These are phyloP conservation scores for Hippocampus barbouri DNA, from an alignment of 2,113 vertebrate genomes.

Conservation along the genomic window DNA sequence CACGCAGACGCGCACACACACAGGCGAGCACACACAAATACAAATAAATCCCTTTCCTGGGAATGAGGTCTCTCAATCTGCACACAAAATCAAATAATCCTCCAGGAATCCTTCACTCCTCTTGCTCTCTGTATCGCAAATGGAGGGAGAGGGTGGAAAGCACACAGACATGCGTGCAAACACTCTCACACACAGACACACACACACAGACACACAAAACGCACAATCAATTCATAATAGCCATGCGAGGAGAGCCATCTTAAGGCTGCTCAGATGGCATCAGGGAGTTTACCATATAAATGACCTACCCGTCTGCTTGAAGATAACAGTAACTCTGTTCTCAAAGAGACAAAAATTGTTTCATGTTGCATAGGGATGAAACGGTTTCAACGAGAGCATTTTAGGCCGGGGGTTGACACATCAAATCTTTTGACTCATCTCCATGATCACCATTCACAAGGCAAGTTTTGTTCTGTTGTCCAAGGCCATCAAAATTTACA, in stretches of 20 bases:
- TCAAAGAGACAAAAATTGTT: constrained; percentile 46
- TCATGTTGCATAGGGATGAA: constrained; percentile 23
- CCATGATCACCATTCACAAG: background rate
- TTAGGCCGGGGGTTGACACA: background rate
- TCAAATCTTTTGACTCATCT: background rate
- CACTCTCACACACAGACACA: background rate
- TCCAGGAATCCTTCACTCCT: constrained; percentile 69
- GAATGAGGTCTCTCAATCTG: constrained; percentile 70
- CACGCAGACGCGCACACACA: constrained; percentile 17
- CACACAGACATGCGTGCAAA: constrained; percentile 10
- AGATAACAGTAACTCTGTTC: constrained; percentile 64
- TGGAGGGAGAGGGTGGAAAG: constrained; percentile 23
- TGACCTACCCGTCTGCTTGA: constrained; percentile 60
- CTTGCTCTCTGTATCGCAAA: constrained; percentile 57
- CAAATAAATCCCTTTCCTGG: constrained; percentile 63
- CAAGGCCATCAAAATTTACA: too few species aligned
- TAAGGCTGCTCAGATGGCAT: constrained; percentile 60
- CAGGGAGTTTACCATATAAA: constrained; percentile 70
- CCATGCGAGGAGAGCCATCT: constrained; percentile 48
- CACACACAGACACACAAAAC: constrained; percentile 11
- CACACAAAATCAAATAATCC: constrained; percentile 74
- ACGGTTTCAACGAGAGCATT: background rate
- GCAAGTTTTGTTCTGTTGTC: too few species aligned
- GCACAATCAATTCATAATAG: constrained; percentile 40
- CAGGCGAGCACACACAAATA: constrained; percentile 15